Base-by-base conservation (phyloP, 35 echinoderm and acorn worm species). In the Ophiothrix spiculata region DNA sequence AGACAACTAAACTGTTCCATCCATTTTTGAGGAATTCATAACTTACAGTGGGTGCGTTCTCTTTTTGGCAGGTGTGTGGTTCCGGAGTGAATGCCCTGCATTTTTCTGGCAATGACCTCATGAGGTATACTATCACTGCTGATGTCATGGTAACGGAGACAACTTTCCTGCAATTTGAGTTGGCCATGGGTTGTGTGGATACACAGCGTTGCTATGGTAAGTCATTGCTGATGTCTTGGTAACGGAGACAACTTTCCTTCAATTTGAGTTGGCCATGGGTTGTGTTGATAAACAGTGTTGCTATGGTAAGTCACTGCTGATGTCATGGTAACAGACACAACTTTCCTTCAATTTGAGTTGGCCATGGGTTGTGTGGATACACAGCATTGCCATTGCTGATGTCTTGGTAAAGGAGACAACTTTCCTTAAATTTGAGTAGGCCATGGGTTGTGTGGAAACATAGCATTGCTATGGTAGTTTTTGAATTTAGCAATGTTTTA, bases 21-120 rank as follows among this genome's bases (percentile, higher is more conserved):
- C n/a, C n/a, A n/a, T n/a, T n/a, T n/a, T n/a, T n/a, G n/a, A n/a
- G n/a, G n/a, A n/a, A n/a, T n/a, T n/a, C n/a, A n/a, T n/a, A n/a
- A n/a, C n/a, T n/a, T n/a, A n/a, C n/a, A n/a, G n/a, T n/a, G n/a
- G n/a, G n/a, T n/a, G n/a, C n/a, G n/a, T n/a, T n/a, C n/a, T n/a
- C n/a, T n/a, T n/a, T n/a, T n/a, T n/a, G n/a, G n/a, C n/a, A 97
- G 94, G 95, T 97, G 0, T 97, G 95, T 91, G 92, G 84, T 63
- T 93, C 91, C 37, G 75, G 85, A 2, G 74, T 80, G 12, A 93
- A 91, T 78, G 88, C 91, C 0, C 91, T 97, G 4, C 84, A 91
- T 86, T 97, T 97, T 77, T 41, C 88, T 28, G 89, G 91, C 38
- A 97, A 97, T 75, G 89, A 87, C 40, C 79, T 40, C 76, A 88